phyloP scores from a whole-genome alignment of 1,140 invertebrate genomes.

The Telenomus remus region DNA sequence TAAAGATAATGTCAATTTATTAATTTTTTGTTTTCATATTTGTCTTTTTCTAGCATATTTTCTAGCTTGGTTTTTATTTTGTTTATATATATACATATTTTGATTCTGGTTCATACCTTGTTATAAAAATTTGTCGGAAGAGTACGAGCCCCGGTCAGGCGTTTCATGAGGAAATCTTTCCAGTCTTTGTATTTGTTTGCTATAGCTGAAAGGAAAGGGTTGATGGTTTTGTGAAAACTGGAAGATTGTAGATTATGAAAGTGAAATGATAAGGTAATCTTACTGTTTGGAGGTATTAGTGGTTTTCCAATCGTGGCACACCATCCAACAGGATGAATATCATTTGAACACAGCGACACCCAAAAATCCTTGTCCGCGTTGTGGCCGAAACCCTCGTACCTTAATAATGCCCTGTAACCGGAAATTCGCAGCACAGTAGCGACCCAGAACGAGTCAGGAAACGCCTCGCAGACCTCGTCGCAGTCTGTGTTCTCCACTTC shows the following conservation, averaged over 20 bases:
- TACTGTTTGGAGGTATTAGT: slow-evolving; percentile 92
- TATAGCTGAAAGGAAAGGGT: slow-evolving; percentile 76
- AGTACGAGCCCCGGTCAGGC: slow-evolving; percentile 93
- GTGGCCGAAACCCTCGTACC: slow-evolving; percentile 95
- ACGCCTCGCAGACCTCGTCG: slow-evolving; percentile 85
- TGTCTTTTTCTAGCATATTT: too few relatives aligned
- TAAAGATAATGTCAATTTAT: too few relatives aligned
- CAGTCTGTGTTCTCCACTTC: slow-evolving; percentile 95
- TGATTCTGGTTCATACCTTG: slow-evolving; percentile 75
- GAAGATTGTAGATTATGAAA: too few relatives aligned
- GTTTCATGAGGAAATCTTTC: slow-evolving; percentile 94
- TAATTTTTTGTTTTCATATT: too few relatives aligned
- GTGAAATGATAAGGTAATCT: slow-evolving; percentile 36
- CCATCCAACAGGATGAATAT: slow-evolving; percentile 97
- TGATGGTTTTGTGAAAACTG: too few relatives aligned
- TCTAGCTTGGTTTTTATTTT: too few relatives aligned
- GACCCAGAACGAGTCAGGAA: slow-evolving; percentile 94
- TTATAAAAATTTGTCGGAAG: slow-evolving; percentile 93
- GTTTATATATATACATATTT: too few relatives aligned
- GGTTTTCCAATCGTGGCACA: slow-evolving; percentile 96
- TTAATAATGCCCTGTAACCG: slow-evolving; percentile 93
- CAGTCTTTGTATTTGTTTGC: slow-evolving; percentile 95
- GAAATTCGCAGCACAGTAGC: slow-evolving; percentile 93
- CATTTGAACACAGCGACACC: slow-evolving; percentile 94
- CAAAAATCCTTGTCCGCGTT: slow-evolving; percentile 94